Evolutionary conservation across 2,888 invertebrate species (phyloP), one percentile per base, ranked within the genome.

Genomic region (Ptychoptera contaminata): DNA sequence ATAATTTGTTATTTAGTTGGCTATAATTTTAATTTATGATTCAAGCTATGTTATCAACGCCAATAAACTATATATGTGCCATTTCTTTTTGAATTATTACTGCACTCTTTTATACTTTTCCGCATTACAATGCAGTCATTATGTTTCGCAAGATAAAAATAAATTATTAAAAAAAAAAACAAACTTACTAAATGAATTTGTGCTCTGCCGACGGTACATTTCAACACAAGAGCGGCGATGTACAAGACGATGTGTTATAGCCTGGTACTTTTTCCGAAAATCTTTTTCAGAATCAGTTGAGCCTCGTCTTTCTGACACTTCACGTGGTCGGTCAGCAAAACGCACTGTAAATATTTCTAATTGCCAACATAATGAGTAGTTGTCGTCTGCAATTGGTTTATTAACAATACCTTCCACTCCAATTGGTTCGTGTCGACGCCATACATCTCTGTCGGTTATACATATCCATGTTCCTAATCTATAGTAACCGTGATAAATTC

Each of bases 191-290:
- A 91, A 87, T 46, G 78, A 77, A 56, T 84, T 84, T 47, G 79
- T 79, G 43, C 83, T 78, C 58, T 90, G 81, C 50, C 90, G 73
- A 57, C 82, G 77, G 59, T 88, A 90, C 77, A 91, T 82, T 64
- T 92, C 91, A 43, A 88, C 76, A 58, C 87, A 88, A 42, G 88
- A 87, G 59, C 87, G 82, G 45, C 91, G 71, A 63, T 92, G 91
- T 1, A 91, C 86, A 68, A 92, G 79, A 44, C 91, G 75, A 63
- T 90, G 91, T 4, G 88, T 84, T 47, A 88, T 77, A 15, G 86
- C 83, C 55, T 87, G 85, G 58, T 87, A 91, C 54, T 80, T 77
- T 59, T 84, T 82, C 55, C 80, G 76, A 63, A 92, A 92, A 54
- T 84, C 84, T 50, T 79, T 77, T 61, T 92, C 92, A 1, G 88